Conservation (phyloP, 2,113 vertebrate genomes). For the Mormoops blainvillei region DNA sequence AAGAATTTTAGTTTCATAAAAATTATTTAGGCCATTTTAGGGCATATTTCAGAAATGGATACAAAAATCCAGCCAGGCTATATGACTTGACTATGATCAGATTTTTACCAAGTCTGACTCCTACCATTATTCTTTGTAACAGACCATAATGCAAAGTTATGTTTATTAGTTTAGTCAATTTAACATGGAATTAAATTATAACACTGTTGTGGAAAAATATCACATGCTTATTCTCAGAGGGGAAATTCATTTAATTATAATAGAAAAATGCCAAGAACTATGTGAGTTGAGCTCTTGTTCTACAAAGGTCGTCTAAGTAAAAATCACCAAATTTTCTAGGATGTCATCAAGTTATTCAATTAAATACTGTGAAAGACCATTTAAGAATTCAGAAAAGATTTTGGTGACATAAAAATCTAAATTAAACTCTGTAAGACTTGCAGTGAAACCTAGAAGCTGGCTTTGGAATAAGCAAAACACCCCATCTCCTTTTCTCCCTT, state of each 20-base stretch:
- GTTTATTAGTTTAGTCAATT: neutral
- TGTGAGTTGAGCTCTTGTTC: neutral
- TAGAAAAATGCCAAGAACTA: neutral
- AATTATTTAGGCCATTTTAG: neutral
- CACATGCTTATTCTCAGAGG: neutral
- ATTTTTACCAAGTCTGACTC: neutral
- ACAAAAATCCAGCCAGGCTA: neutral
- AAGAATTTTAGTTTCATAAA: constrained; percentile 6
- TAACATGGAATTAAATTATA: neutral
- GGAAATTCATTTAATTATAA: neutral
- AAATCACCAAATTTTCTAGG: neutral
- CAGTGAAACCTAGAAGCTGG: neutral
- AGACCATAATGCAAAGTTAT: neutral
- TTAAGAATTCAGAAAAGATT: neutral
- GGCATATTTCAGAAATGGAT: neutral
- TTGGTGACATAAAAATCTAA: constrained; percentile 8
- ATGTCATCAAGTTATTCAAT: neutral
- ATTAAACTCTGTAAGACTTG: neutral
- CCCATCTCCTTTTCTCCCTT: neutral
- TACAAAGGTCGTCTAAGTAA: neutral
- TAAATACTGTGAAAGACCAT: neutral
- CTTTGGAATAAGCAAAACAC: neutral
- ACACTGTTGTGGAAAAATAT: neutral
- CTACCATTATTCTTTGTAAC: neutral
- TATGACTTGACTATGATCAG: neutral